Percentiles rank a stretch among this genome's conserved stretches.
Evolutionary conservation across 2,113 vertebrate genomes (phyloP).

Genomic region (Stegostoma tigrinum): DNA sequence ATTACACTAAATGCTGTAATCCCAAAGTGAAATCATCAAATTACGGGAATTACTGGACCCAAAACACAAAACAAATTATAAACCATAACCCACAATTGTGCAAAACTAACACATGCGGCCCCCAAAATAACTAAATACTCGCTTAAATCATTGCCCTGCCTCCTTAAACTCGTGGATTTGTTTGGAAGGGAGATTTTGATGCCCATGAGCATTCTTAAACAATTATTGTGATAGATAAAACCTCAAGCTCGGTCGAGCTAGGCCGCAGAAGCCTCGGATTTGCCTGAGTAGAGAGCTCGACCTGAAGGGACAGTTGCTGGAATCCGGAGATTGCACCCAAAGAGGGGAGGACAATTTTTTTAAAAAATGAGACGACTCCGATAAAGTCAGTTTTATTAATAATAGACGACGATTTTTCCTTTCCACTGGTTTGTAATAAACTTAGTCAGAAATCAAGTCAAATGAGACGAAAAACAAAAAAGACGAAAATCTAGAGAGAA

Average conservation of each 20-base stretch:
- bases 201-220: background rate
- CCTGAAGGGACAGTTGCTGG: background rate
- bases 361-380: background rate
- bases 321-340: background rate
- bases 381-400: background rate
- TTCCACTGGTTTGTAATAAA: background rate
- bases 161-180: background rate
- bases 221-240: background rate
- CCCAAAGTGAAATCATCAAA: background rate
- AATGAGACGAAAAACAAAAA: background rate
- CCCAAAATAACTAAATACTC: background rate
- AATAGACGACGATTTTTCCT: background rate
- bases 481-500: background rate
- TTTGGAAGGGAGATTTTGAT: background rate
- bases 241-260: background rate
- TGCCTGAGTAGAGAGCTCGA: background rate
- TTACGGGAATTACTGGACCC: background rate
- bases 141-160: background rate
- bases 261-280: constrained; percentile 25
- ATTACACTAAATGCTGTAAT: background rate
- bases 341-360: background rate
- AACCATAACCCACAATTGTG: background rate
- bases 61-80: background rate
- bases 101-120: background rate
- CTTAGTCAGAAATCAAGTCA: background rate